A percentile compares a stretch with the other conserved stretches of the same genome.
Conservation (phyloP, 2,113 vertebrate species). For the Sinocyclocheilus grahami region DNA sequence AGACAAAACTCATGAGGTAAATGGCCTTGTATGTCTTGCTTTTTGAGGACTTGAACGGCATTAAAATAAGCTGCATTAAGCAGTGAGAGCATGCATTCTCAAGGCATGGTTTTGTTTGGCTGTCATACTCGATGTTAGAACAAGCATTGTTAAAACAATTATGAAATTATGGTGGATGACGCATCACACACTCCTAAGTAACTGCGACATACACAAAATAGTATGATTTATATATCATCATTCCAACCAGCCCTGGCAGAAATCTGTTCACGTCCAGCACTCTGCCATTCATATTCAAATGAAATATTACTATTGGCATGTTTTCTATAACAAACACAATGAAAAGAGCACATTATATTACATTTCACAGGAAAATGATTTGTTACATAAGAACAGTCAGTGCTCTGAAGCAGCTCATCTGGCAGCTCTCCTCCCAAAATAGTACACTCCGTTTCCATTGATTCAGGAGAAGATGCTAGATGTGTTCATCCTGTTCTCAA, state of each 20-base stretch:
- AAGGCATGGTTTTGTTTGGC: not conserved
- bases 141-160: not conserved
- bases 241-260: not conserved
- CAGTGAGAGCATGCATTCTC: not conserved
- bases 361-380: not conserved
- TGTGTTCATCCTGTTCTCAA: not conserved
- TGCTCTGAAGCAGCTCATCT: not conserved
- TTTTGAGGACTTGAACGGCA: not conserved
- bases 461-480: not conserved
- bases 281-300: conserved; percentile 5
- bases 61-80: not conserved
- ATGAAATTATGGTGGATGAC: not conserved
- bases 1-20: not conserved
- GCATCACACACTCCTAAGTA: not conserved
- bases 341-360: not conserved
- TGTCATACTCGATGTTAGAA: not conserved
- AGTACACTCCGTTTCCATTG: not conserved
- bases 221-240: not conserved
- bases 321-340: not conserved
- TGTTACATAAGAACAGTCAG: not conserved
- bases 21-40: not conserved
- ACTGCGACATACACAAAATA: not conserved
- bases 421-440: conserved; percentile 4
- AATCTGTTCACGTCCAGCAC: not conserved
- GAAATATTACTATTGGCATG: not conserved